A percentile compares a stretch with the other conserved stretches of the same genome.
Conservation (phyloP, 2,113 vertebrate genomes). For the Pterocles orientalis region DNA sequence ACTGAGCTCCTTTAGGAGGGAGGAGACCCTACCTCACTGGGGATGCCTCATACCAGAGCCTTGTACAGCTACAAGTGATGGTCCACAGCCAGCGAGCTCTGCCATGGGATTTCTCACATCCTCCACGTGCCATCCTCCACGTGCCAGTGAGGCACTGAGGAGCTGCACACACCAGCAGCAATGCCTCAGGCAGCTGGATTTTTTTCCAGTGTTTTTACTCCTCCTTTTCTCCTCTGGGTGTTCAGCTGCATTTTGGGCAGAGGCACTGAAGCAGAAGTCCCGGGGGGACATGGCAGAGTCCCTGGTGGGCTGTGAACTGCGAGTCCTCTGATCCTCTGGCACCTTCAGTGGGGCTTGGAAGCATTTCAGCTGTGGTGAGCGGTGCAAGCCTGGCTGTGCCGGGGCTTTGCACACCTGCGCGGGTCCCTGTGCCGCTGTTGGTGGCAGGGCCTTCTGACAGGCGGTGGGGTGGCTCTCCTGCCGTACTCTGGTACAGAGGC, state of each 20-base stretch:
- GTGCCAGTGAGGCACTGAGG: accelerated
- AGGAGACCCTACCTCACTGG: neutral
- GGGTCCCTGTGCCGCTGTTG: neutral
- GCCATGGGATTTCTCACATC: neutral
- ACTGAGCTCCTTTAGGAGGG: neutral
- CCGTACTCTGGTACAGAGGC: neutral
- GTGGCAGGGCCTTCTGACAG: accelerated
- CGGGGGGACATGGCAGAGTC: neutral
- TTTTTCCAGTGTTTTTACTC: neutral
- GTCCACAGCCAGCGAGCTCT: accelerated
- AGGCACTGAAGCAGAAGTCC: neutral
- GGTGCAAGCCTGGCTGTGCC: neutral
- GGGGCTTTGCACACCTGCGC: neutral
- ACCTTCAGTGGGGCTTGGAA: neutral
- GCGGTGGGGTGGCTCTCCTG: neutral
- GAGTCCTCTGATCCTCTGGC: neutral
- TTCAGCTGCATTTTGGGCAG: neutral
- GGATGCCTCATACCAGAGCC: neutral
- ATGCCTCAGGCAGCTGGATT: neutral
- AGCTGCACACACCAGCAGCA: neutral
- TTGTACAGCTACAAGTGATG: neutral
- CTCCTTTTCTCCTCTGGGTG: neutral
- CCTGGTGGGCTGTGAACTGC: neutral
- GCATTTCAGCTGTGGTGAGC: accelerated
- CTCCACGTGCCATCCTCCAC: neutral